A percentile compares a stretch with the other conserved stretches of the same genome.
Evolutionary conservation across 1,140 invertebrate genomes (phyloP).

Genomic region (Sitodiplosis mosellana): DNA sequence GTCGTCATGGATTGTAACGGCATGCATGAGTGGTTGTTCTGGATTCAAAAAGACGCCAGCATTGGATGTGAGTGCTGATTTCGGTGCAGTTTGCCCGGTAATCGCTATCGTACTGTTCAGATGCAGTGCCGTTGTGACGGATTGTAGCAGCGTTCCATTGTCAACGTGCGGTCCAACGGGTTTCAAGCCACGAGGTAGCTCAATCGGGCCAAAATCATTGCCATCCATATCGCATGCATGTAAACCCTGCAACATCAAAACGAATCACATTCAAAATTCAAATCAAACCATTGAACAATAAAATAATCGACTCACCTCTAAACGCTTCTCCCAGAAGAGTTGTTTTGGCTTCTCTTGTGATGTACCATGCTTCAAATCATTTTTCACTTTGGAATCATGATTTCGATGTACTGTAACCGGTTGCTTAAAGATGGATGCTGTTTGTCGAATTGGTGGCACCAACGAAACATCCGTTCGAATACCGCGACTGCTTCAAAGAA

Average conservation of each 20-base stretch:
- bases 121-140: constrained; percentile 71
- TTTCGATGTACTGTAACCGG: constrained; percentile 88
- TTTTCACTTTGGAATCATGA: constrained; percentile 64
- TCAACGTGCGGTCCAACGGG: constrained; percentile 81
- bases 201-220: constrained; percentile 61
- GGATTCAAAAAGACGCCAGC: constrained; percentile 90
- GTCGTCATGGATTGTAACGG: constrained; percentile 74
- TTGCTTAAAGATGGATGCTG: constrained; percentile 96
- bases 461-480: constrained; percentile 75
- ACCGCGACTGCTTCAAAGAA: constrained; percentile 40
- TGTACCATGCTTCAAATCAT: constrained; percentile 71
- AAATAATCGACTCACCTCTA: constrained; percentile 38
- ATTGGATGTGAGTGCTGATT: constrained; percentile 75
- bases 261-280: background rate
- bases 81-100: constrained; percentile 74
- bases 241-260: constrained; percentile 34
- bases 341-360: constrained; percentile 85
- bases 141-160: constrained; percentile 81
- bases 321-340: constrained; percentile 92
- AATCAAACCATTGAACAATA: background rate
- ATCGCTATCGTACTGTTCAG: constrained; percentile 56
- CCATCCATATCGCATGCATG: constrained; percentile 70
- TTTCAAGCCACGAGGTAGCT: constrained; percentile 70
- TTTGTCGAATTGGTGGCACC: constrained; percentile 89
- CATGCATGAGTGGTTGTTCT: constrained; percentile 87